Evolutionary conservation across 2,797 vertebrate genomes (phyloP).

Genomic region (Neopelma chrysocephalum): DNA sequence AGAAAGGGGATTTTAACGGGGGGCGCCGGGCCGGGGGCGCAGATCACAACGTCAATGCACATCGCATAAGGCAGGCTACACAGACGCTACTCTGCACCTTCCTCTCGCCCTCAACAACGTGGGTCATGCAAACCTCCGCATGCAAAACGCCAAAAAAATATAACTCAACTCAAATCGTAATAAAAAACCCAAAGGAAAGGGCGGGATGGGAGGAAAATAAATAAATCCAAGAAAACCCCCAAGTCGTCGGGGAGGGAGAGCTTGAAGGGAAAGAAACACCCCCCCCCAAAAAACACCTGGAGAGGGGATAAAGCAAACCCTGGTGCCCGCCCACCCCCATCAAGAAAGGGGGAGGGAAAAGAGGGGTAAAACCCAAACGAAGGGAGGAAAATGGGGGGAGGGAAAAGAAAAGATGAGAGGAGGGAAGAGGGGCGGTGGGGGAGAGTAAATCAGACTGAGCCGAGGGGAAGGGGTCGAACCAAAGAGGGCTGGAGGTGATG

Average conservation of each 20-base stretch:
- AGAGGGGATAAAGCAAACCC: slow-evolving; percentile 46
- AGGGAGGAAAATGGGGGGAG: not conserved
- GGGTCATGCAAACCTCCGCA: slow-evolving; percentile 98
- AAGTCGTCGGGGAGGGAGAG: not conserved
- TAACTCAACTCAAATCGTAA: slow-evolving; percentile 1
- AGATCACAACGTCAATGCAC: slow-evolving; percentile 69
- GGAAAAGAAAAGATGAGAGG: not conserved
- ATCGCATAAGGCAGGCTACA: slow-evolving; percentile 77
- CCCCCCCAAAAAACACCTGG: not conserved
- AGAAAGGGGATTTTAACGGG: slow-evolving; percentile 75
- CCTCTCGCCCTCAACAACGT: slow-evolving; percentile 94
- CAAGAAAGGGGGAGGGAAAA: slow-evolving; percentile 58
- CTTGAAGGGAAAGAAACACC: not conserved
- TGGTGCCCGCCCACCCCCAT: not conserved
- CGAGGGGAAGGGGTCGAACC: slow-evolving; percentile 57
- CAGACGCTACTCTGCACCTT: slow-evolving; percentile 72
- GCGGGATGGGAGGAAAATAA: slow-evolving; percentile 21
- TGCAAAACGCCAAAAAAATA: slow-evolving; percentile 91
- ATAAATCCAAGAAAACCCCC: slow-evolving; percentile 50
- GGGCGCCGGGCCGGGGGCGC: slow-evolving; percentile 70
- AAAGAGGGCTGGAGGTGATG: slow-evolving; percentile 4
- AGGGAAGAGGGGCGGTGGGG: not conserved
- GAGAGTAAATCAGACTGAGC: slow-evolving; percentile 75
- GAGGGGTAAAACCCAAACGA: not conserved
- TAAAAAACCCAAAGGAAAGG: slow-evolving; percentile 24